phyloP scores from a whole-genome alignment of 35 echinoderm and acorn worm genomes.

The Nesometra sesokonis region DNA sequence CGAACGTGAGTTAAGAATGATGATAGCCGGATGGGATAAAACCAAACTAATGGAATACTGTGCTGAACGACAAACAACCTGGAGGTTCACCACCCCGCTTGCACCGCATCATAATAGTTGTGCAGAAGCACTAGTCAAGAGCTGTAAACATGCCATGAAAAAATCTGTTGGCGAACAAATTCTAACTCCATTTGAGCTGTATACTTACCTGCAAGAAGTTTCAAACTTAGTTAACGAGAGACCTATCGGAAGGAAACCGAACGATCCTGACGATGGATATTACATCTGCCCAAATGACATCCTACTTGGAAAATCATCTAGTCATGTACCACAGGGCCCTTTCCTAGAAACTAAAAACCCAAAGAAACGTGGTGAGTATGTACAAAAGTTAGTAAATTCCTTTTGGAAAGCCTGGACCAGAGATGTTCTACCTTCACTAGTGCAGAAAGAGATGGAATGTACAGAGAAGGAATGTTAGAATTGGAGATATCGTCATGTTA shows the following conservation, averaged over 20 bases:
- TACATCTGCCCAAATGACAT: background rate
- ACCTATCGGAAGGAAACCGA: background rate
- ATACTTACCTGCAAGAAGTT: background rate
- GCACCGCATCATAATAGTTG: background rate
- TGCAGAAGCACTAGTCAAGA: background rate
- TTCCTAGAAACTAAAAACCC: background rate
- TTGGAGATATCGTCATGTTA: background rate
- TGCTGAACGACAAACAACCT: background rate
- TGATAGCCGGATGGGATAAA: background rate
- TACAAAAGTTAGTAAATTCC: background rate
- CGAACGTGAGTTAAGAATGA: background rate
- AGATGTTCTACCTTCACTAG: background rate
- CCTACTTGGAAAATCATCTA: background rate
- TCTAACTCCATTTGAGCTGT: conserved; percentile 1
- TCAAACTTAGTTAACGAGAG: background rate
- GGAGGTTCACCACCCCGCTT: background rate
- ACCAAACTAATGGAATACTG: background rate
- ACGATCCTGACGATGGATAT: background rate
- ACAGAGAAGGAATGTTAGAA: background rate
- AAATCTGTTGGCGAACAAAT: background rate
- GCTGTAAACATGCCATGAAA: background rate
- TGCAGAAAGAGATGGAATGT: background rate
- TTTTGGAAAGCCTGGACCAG: conserved; percentile 5
- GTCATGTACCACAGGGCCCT: background rate
- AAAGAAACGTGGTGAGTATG: background rate